These are phyloP conservation scores for Linnaemya vulpina DNA, from an alignment of 2,888 invertebrate genomes.

Conservation along the genomic window DNA sequence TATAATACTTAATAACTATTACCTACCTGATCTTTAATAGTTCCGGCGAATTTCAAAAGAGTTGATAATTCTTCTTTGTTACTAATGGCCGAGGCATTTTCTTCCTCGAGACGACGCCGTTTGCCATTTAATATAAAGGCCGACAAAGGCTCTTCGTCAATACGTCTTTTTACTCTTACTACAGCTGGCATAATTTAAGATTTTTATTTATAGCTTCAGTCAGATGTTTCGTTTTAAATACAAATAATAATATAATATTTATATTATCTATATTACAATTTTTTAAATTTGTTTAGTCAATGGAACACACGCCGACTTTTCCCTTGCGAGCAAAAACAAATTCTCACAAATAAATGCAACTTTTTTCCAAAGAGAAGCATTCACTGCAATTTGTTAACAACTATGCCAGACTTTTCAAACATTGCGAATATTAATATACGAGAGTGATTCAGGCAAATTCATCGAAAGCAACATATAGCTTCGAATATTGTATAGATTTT, in stretches of 20 bases:
- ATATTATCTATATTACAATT: not conserved
- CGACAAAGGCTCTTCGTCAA: conserved; percentile 88
- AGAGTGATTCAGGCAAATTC: too few species aligned
- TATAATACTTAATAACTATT: not conserved
- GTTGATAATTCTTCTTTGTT: conserved; percentile 84
- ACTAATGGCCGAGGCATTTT: conserved; percentile 56
- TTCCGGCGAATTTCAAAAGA: conserved; percentile 89
- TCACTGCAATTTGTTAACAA: not conserved
- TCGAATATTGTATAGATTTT: too few species aligned
- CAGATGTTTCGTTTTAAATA: not conserved
- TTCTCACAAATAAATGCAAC: not conserved
- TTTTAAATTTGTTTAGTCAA: not conserved
- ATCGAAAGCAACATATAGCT: too few species aligned
- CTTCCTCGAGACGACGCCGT: conserved; percentile 85
- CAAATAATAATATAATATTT: not conserved
- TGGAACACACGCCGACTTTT: conserved; percentile 41
- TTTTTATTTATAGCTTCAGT: conserved; percentile 25
- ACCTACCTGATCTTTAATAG: conserved; percentile 87
- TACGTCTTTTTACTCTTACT: conserved; percentile 88
- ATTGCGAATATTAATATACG: too few species aligned
- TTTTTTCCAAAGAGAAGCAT: conserved; percentile 4
- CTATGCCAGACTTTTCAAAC: not conserved
- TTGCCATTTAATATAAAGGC: conserved; percentile 89
- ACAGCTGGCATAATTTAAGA: conserved; percentile 84
- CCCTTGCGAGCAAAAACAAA: conserved; percentile 21